phyloP scores from a whole-genome alignment of 2,888 invertebrate species.

The Drosophila prostipennis region DNA sequence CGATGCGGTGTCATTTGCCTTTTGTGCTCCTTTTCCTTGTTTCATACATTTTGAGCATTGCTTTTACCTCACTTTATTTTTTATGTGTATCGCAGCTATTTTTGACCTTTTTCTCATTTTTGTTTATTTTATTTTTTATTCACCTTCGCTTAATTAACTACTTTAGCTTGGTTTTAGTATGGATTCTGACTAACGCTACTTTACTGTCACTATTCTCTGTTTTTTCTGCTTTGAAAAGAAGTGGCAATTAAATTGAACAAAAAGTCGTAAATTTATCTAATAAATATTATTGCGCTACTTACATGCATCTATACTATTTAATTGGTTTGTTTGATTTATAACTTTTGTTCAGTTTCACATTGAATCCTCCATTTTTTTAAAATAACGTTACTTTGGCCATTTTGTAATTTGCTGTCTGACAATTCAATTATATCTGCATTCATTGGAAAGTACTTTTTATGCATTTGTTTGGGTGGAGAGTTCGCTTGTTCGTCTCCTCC shows the following conservation, averaged over 20 bases:
- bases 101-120: constrained; percentile 67
- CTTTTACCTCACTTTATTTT: constrained; percentile 39
- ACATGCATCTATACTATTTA: constrained; percentile 44
- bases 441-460: constrained; percentile 12
- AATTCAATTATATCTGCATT: constrained; percentile 55
- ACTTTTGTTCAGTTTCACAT: constrained; percentile 21
- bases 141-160: constrained; percentile 49
- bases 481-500: constrained; percentile 8
- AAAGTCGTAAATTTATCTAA: constrained; percentile 32
- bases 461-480: background rate
- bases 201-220: constrained; percentile 53
- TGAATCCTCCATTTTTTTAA: constrained; percentile 25
- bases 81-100: constrained; percentile 75
- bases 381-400: constrained; percentile 53
- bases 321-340: constrained; percentile 32
- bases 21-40: constrained; percentile 33
- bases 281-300: constrained; percentile 46
- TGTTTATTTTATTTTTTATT: constrained; percentile 35
- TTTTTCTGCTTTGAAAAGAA: constrained; percentile 48
- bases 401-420: constrained; percentile 27
- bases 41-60: constrained; percentile 17
- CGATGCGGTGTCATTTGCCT: constrained; percentile 48
- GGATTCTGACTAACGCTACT: constrained; percentile 46
- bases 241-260: constrained; percentile 52
- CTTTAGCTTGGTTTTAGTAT: constrained; percentile 14